These are phyloP conservation scores for Erethizon dorsatum DNA, from an alignment of 2,797 vertebrate genomes.

Conservation along the genomic window DNA sequence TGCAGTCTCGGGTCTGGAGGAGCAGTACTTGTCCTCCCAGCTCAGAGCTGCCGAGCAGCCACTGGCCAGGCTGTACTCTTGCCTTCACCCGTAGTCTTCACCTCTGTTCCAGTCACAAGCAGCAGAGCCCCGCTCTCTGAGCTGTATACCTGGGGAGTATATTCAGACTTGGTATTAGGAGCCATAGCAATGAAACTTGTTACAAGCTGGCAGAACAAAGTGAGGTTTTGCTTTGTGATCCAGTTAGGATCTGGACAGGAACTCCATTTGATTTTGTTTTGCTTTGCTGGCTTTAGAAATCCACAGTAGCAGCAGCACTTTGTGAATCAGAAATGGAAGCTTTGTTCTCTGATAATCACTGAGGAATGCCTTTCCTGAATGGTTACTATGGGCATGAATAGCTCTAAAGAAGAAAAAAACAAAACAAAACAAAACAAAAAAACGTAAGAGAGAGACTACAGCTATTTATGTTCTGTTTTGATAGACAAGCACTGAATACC, in stretches of 20 bases:
- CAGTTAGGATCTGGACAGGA: neutral
- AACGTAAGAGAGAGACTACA: neutral
- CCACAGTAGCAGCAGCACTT: neutral
- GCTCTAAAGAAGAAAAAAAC: neutral
- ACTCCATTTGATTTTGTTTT: conserved; percentile 60
- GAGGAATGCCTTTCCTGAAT: conserved; percentile 66
- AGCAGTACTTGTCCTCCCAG: neutral
- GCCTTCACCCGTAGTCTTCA: neutral
- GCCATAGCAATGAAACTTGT: neutral
- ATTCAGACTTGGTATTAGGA: conserved; percentile 2
- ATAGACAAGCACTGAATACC: conserved; percentile 16
- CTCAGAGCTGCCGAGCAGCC: neutral
- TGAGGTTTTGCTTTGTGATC: neutral
- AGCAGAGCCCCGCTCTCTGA: neutral
- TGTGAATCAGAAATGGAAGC: conserved; percentile 71
- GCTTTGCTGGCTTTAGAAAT: neutral
- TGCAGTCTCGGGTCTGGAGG: neutral
- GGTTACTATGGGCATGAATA: conserved; percentile 12
- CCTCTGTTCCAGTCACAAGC: neutral
- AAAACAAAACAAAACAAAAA: neutral
- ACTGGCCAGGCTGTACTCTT: accelerated
- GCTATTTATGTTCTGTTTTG: neutral
- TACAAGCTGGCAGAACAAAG: conserved; percentile 48
- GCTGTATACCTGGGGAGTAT: neutral
- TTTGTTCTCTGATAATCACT: conserved; percentile 62